Percentiles rank a stretch among this genome's conserved stretches.
Evolutionary conservation across 1,140 invertebrate genomes (phyloP).

Genomic region (Bombus pyrosoma): DNA sequence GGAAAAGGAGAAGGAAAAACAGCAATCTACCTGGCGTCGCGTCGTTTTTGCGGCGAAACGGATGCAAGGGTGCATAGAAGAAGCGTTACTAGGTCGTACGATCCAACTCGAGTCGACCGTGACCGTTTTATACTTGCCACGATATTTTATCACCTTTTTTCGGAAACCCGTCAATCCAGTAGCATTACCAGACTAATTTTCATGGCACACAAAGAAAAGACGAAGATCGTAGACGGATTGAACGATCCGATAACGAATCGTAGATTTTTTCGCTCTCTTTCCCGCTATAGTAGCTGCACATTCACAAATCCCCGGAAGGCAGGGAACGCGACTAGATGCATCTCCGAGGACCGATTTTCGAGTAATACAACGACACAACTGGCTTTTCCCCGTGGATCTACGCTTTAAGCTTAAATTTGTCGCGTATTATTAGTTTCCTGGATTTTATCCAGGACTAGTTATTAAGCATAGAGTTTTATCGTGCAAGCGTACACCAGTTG

Average conservation of each 20-base stretch:
- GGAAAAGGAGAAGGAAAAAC: too few species aligned
- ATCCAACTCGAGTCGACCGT: too few species aligned
- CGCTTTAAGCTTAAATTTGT: conserved; percentile 48
- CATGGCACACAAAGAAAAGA: not conserved
- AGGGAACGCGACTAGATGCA: conserved; percentile 29
- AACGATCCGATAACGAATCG: not conserved
- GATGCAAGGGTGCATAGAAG: too few species aligned
- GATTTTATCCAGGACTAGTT: conserved; percentile 57
- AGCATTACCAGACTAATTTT: not conserved
- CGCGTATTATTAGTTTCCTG: conserved; percentile 54
- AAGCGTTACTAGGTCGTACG: too few species aligned
- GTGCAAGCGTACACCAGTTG: not conserved
- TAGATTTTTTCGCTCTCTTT: not conserved
- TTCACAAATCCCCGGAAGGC: conserved; percentile 31
- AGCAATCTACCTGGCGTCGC: too few species aligned
- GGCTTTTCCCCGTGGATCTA: conserved; percentile 17
- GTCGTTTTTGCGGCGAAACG: too few species aligned
- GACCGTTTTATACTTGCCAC: not conserved
- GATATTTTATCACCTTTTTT: conserved; percentile 3
- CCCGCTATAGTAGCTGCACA: not conserved
- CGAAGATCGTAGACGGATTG: not conserved
- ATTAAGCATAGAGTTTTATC: conserved; percentile 56
- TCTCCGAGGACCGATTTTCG: conserved; percentile 49
- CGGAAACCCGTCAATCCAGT: not conserved
- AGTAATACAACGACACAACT: conserved; percentile 43